Base-by-base conservation (phyloP, 2,113 vertebrate species). In the Thalassoma bifasciatum region DNA sequence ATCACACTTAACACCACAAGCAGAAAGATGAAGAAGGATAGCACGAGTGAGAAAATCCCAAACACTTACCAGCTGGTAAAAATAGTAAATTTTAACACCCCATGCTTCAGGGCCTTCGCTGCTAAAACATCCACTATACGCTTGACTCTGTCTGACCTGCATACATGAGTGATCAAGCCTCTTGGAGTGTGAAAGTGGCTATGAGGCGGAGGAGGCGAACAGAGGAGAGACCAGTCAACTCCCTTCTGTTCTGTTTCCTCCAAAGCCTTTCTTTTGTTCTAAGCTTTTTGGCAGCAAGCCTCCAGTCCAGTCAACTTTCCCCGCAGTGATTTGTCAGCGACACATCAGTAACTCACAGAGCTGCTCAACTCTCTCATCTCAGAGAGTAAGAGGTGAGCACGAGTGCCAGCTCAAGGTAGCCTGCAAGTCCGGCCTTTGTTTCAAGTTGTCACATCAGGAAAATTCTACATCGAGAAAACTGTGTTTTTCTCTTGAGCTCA, bases 301-400 rank as follows among this genome's bases (percentile, higher is more conserved):
- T 50, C 34, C 9, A 50, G 69, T 81, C 67, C 71, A 82, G 80
- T 86, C 73, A 76, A 77, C 76, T 76, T 86, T 82, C 72, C 79
- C 83, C 73, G 77, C 84, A 72, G 68, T 80, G 86, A 91, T 89
- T 82, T 85, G 67, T 79, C 77, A 49, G 72, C 64, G 75, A 80
- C 76, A 79, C 81, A 82, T 78, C 67, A 67, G 62, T 57, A 49
- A 56, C 70, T 83, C 65, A 13, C 74, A 78, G 75, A 77, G 77
- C 26, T n/a, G 14, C 79, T 79, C 36, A 50, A 19, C 42, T 44
- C 79, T 82, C 79, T 71, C 66, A 63, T 82, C 74, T 70, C 16
- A 13, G 34, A 74, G 57, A 66, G 50, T 22, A 50, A 40, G 53
- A 67, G 65, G 76, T 50, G 65, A 65, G 71, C 26, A 8, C 2